A percentile compares a stretch with the other conserved stretches of the same genome.
These are phyloP conservation scores for Accipiter virgatus DNA, from an alignment of 2,113 vertebrate genomes.

Conservation along the genomic window DNA sequence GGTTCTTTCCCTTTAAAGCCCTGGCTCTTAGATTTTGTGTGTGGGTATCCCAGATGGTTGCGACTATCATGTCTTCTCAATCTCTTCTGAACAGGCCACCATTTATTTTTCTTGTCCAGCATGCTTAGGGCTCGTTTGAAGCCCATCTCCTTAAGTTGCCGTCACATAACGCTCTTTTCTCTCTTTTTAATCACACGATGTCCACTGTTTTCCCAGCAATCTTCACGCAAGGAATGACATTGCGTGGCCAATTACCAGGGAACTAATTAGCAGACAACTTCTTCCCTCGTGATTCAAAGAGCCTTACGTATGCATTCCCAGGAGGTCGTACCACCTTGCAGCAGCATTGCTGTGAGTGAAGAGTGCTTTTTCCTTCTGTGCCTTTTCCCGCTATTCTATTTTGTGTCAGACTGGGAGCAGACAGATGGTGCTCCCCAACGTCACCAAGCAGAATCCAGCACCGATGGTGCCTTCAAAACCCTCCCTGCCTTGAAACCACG, in stretches of 20 bases:
- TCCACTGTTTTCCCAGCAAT: neutral
- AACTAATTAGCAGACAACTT: neutral
- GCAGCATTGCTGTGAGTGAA: neutral
- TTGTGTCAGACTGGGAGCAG: neutral
- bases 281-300: neutral
- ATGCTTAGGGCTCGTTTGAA: neutral
- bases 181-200: neutral
- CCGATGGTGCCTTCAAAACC: neutral
- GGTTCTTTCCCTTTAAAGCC: neutral
- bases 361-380: neutral
- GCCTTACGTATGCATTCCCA: neutral
- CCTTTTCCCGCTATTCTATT: neutral
- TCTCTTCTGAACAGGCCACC: neutral
- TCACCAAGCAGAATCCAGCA: neutral
- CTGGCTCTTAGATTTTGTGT: neutral
- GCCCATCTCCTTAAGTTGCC: neutral
- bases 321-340: neutral
- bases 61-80: neutral
- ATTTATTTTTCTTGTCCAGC: neutral
- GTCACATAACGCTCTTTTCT: neutral
- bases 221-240: neutral
- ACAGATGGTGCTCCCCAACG: accelerated
- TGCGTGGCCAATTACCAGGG: neutral
- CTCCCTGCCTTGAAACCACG: neutral
- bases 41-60: neutral